Evolutionary conservation across 2,888 invertebrate genomes (phyloP).

Genomic region (Proisotoma minuta): DNA sequence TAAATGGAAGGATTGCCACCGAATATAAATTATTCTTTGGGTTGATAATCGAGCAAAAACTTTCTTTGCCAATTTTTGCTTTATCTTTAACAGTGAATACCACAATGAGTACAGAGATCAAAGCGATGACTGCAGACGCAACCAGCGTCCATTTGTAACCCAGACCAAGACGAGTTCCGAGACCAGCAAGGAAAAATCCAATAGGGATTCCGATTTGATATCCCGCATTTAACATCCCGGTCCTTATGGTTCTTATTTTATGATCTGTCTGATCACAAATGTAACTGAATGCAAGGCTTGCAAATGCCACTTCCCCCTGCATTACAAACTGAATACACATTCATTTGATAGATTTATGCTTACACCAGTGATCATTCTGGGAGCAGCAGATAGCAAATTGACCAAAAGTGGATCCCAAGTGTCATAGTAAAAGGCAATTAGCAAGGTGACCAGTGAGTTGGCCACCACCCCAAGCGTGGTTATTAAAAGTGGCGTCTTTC

Average conservation of each 20-base stretch:
- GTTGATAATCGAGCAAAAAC: no score
- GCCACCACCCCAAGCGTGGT: neutral
- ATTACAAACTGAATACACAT: neutral
- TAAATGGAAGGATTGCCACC: neutral
- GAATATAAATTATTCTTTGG: neutral
- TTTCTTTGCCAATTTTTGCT: neutral
- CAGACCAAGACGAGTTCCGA: constrained; percentile 14
- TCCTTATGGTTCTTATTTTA: constrained; percentile 59
- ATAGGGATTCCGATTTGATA: constrained; percentile 28
- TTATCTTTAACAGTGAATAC: constrained; percentile 21
- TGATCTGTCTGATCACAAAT: constrained; percentile 51
- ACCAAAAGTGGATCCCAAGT: neutral
- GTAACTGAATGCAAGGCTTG: constrained; percentile 46
- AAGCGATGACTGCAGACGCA: constrained; percentile 19
- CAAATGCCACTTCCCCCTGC: constrained; percentile 24
- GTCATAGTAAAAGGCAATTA: neutral
- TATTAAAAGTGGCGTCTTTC: constrained; percentile 33
- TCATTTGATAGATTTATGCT: neutral
- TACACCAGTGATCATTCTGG: neutral
- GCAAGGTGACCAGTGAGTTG: neutral
- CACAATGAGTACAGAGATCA: constrained; percentile 11
- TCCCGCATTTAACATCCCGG: constrained; percentile 55
- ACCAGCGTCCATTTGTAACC: constrained; percentile 11
- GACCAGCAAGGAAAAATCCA: constrained; percentile 43
- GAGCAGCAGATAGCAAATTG: neutral